Conservation (phyloP, 2,113 vertebrate genomes). For the Calyptomena viridis region DNA sequence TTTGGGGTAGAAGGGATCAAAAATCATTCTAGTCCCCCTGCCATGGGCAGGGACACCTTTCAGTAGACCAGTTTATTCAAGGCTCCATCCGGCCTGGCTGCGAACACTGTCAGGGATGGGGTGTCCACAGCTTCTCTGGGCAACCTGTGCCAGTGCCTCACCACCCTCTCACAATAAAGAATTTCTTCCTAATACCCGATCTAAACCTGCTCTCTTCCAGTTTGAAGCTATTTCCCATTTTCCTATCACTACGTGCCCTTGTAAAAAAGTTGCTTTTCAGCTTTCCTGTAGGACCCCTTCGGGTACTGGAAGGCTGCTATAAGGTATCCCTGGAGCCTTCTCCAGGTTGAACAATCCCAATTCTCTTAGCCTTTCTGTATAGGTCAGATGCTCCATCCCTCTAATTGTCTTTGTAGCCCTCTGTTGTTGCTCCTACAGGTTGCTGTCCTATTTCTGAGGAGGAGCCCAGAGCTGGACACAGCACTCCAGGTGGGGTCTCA, state of each 20-base stretch:
- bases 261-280: background rate
- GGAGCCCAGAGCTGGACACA: background rate
- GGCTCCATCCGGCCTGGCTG: too few species aligned
- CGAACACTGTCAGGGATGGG: background rate
- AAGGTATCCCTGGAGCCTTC: background rate
- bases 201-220: background rate
- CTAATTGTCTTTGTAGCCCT: background rate
- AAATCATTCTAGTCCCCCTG: background rate
- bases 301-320: background rate
- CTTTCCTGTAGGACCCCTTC: background rate
- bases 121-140: background rate
- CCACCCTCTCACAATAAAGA: background rate
- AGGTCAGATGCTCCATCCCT: background rate
- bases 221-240: background rate
- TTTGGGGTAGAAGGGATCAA: background rate
- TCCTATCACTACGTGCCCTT: background rate
- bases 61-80: background rate
- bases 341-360: background rate
- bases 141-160: background rate
- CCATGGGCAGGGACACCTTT: background rate
- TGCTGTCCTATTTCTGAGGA: background rate
- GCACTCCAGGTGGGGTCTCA: background rate
- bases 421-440: rapidly evolving
- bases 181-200: background rate
- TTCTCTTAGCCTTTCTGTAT: background rate